Evolutionary conservation across 2,888 invertebrate genomes (phyloP).

Genomic region (Mythimna vitellina): DNA sequence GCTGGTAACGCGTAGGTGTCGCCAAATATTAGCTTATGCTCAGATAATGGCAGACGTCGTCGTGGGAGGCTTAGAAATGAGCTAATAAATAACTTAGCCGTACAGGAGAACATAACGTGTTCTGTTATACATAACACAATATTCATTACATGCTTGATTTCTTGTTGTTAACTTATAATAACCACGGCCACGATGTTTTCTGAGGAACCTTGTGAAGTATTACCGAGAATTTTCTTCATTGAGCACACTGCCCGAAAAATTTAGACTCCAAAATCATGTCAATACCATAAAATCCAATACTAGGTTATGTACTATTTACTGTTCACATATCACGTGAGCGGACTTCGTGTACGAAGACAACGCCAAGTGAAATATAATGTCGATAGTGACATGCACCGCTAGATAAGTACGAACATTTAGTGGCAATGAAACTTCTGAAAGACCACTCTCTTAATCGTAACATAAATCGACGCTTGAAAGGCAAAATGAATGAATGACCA

Average conservation of each 20-base stretch:
- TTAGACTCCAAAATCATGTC: slow-evolving; percentile 7
- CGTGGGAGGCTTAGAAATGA: slow-evolving; percentile 24
- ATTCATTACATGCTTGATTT: background rate
- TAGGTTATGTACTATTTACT: background rate
- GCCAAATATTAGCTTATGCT: background rate
- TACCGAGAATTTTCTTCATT: background rate
- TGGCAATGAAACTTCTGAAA: background rate
- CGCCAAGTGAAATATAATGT: background rate
- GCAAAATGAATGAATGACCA: too few species aligned
- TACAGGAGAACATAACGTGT: background rate
- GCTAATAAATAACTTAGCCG: slow-evolving; percentile 16
- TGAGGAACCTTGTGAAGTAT: background rate
- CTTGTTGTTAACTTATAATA: background rate
- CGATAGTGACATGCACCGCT: background rate
- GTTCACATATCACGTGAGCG: background rate
- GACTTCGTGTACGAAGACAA: background rate
- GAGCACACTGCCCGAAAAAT: background rate
- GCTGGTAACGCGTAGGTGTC: slow-evolving; percentile 23
- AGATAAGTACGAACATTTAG: background rate
- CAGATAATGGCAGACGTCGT: slow-evolving; percentile 4
- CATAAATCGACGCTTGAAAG: too few species aligned
- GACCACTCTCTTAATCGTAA: background rate
- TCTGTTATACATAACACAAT: background rate
- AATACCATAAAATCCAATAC: slow-evolving; percentile 4
- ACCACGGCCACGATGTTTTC: background rate